phyloP scores from a whole-genome alignment of 2,888 invertebrate genomes.

The Clitarchus hookeri region DNA sequence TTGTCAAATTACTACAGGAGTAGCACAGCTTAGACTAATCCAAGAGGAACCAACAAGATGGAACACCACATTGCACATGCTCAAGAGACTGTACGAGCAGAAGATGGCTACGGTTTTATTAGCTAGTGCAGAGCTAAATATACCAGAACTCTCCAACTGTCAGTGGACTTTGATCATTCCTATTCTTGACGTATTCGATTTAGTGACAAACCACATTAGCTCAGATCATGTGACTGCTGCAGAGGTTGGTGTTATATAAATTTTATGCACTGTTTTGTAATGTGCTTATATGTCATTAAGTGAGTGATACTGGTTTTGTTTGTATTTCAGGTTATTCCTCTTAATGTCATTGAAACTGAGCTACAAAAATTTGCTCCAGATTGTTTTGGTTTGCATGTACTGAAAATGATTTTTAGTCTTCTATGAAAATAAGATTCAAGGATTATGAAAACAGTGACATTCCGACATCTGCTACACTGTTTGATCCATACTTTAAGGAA shows the following conservation, averaged over 20 bases:
- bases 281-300: neutral
- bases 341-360: no score
- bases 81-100: neutral
- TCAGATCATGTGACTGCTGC: neutral
- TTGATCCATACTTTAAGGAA: no score
- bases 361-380: no score
- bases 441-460: no score
- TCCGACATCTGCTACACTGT: no score
- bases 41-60: neutral
- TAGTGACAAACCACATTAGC: neutral
- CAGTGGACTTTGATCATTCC: neutral
- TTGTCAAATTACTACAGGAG: neutral
- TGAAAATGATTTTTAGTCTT: no score
- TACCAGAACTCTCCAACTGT: neutral
- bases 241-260: neutral
- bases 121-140: neutral
- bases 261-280: neutral
- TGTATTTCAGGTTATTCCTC: neutral
- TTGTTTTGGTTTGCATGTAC: no score
- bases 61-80: neutral
- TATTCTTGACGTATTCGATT: neutral
- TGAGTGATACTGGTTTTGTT: neutral
- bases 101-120: neutral
- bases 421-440: no score
- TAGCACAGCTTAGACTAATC: neutral